Conservation (phyloP, 2,888 invertebrate species). For the Acrobeloides nanus region DNA sequence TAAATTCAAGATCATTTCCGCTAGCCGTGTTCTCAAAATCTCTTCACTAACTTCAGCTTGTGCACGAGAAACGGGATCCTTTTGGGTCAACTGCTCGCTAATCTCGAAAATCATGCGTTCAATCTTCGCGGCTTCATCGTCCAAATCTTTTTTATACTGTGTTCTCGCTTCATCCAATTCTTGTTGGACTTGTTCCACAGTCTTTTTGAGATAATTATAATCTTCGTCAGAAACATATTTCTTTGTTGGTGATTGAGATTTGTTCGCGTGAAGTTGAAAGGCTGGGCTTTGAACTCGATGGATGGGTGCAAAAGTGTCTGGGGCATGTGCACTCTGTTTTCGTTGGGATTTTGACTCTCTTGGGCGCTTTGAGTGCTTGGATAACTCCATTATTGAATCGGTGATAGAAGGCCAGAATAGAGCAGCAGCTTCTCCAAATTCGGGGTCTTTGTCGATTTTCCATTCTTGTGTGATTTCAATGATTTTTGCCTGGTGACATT, state of each 20-base stretch:
- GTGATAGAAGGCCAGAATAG: conserved; percentile 13
- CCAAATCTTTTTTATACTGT: conserved; percentile 5
- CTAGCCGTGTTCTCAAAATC: conserved; percentile 37
- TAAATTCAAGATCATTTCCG: conserved; percentile 46
- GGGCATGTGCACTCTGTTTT: neutral
- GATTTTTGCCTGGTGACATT: conserved; percentile 15
- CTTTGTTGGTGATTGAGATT: conserved; percentile 3
- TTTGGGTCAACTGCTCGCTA: conserved; percentile 28
- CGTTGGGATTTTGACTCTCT: neutral
- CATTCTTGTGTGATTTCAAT: conserved; percentile 27
- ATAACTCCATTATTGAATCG: too few relatives aligned
- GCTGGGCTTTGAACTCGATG: neutral
- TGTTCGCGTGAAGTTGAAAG: neutral
- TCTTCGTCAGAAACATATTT: conserved; percentile 1
- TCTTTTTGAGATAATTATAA: conserved; percentile 6
- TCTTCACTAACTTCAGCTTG: conserved; percentile 48
- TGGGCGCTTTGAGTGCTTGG: too few relatives aligned
- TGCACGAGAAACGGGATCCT: conserved; percentile 33
- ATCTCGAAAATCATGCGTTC: conserved; percentile 42
- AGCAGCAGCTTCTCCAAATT: conserved; percentile 12
- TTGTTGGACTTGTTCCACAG: conserved; percentile 13
- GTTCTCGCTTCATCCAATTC: conserved; percentile 11
- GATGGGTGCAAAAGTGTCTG: conserved; percentile 1
- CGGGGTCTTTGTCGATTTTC: conserved; percentile 17
- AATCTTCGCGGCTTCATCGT: conserved; percentile 20